Evolutionary conservation across 2,888 invertebrate genomes (phyloP).

Genomic region (Philonicus albiceps): DNA sequence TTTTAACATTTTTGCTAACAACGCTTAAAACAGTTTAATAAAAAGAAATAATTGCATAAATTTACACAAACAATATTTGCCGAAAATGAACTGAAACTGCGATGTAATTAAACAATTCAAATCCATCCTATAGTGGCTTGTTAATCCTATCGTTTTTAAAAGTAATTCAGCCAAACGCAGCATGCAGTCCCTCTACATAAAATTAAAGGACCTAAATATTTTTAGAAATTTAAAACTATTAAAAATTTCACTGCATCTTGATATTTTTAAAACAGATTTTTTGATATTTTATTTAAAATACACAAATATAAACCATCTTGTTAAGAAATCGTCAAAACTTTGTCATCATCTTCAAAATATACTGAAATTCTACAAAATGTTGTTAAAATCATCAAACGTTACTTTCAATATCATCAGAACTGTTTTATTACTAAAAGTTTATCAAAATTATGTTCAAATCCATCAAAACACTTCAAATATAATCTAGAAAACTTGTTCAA

Average conservation of each 20-base stretch:
- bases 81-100: background rate
- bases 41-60: background rate
- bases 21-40: background rate
- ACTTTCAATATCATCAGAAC: background rate
- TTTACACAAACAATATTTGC: background rate
- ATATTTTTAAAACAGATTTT: no score
- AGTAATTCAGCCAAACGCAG: no score
- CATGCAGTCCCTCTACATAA: background rate
- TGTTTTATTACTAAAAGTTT: background rate
- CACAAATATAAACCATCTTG: no score
- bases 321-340: no score
- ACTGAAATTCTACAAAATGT: no score
- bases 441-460: background rate
- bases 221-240: background rate
- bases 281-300: no score
- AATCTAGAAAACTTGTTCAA: background rate
- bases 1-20: background rate
- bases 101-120: no score
- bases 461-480: background rate
- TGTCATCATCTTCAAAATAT: no score
- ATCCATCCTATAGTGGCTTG: background rate
- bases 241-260: no score
- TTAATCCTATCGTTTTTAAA: background rate
- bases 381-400: background rate
- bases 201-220: background rate